phyloP scores from a whole-genome alignment of 2,888 invertebrate species.

The Amphipyra tragopoginis region DNA sequence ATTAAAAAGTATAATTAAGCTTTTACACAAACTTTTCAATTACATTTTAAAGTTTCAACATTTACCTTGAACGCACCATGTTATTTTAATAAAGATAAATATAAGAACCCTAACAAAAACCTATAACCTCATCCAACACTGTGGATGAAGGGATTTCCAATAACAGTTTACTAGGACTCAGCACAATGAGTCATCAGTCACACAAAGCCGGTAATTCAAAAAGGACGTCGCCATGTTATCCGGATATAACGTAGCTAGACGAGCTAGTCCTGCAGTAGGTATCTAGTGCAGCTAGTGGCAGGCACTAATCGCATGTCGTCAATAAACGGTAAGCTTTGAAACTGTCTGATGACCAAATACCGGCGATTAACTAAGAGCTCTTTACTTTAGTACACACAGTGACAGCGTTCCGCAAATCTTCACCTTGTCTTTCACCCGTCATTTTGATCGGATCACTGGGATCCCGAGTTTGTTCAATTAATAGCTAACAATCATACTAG shows the following conservation, averaged over 20 bases:
- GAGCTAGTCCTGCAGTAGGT: constrained; percentile 46
- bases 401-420: constrained; percentile 17
- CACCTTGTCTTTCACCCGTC: constrained; percentile 43
- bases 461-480: constrained; percentile 77
- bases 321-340: constrained; percentile 53
- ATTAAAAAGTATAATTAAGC: constrained; percentile 45
- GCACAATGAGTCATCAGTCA: constrained; percentile 73
- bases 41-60: constrained; percentile 33
- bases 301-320: constrained; percentile 47
- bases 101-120: constrained; percentile 5
- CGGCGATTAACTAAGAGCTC: constrained; percentile 16
- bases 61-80: constrained; percentile 14
- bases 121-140: constrained; percentile 3
- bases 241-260: constrained; percentile 59
- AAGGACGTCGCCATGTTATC: constrained; percentile 69
- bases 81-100: not conserved
- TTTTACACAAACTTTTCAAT: constrained; percentile 27
- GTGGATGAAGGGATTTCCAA: constrained; percentile 62
- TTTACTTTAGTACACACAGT: constrained; percentile 21
- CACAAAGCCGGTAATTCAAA: constrained; percentile 73
- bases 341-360: constrained; percentile 42
- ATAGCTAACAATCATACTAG: constrained; percentile 83
- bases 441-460: constrained; percentile 70
- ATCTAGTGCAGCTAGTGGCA: constrained; percentile 50
- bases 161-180: constrained; percentile 66